Conservation (phyloP, 2,797 vertebrate genomes). For the Sandelia bainsii region DNA sequence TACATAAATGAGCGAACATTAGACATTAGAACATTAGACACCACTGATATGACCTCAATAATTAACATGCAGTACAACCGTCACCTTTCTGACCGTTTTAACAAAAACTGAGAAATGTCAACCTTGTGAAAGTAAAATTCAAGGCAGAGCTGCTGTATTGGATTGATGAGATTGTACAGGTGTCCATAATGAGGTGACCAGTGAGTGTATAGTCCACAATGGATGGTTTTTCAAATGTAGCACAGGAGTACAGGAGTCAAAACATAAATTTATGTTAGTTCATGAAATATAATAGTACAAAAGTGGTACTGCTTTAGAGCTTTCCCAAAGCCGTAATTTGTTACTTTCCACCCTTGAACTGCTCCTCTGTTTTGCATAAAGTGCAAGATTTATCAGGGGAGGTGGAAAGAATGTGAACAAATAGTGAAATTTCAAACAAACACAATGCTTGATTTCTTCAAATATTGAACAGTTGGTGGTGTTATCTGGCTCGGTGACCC, state of each 20-base stretch:
- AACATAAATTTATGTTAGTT: conserved; percentile 37
- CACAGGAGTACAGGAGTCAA: conserved; percentile 25
- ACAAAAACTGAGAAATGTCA: no score
- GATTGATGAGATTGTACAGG: no score
- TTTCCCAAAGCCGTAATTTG: conserved; percentile 60
- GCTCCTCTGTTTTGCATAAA: conserved; percentile 69
- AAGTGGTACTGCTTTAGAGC: conserved; percentile 45
- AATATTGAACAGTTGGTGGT: conserved; percentile 84
- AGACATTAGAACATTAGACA: no score
- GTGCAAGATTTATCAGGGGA: conserved; percentile 64
- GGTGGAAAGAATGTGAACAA: conserved; percentile 60
- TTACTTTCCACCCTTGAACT: conserved; percentile 70
- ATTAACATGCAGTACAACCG: no score
- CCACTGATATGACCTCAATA: no score
- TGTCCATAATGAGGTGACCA: no score
- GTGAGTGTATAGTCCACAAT: conserved; percentile 1
- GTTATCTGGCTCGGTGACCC: conserved; percentile 82
- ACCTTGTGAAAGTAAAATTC: no score
- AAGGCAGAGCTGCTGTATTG: no score
- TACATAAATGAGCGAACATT: no score
- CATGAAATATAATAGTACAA: conserved; percentile 29
- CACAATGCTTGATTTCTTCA: conserved; percentile 81
- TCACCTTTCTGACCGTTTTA: no score
- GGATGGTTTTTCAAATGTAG: conserved; percentile 25
- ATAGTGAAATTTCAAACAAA: conserved; percentile 73